phyloP scores from a whole-genome alignment of 53 echinoderm and acorn worm genomes.

The Henricia sp. region DNA sequence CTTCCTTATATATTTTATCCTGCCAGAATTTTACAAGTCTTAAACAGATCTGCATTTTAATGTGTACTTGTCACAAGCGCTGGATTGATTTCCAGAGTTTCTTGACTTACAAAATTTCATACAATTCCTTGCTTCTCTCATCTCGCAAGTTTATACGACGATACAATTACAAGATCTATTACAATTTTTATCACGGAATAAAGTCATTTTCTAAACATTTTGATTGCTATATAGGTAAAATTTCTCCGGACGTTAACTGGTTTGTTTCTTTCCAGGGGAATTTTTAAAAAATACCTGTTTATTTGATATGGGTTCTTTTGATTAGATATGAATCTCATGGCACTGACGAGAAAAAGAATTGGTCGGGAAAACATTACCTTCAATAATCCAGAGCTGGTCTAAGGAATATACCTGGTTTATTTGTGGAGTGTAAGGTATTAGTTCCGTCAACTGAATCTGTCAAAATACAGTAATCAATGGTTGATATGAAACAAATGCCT shows the following conservation, averaged over 20 bases:
- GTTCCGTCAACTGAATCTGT: constrained; percentile 23
- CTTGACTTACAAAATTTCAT: too few relatives aligned
- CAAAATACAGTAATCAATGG: not conserved
- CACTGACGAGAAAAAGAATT: not conserved
- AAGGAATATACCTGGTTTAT: constrained; percentile 1
- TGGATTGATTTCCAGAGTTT: too few relatives aligned
- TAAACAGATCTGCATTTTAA: too few relatives aligned
- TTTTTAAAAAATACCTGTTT: not conserved
- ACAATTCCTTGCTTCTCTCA: too few relatives aligned
- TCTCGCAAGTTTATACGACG: too few relatives aligned
- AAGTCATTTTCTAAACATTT: too few relatives aligned
- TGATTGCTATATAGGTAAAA: not conserved
- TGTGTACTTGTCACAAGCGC: too few relatives aligned
- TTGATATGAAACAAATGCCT: constrained; percentile 19
- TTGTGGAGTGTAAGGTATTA: not conserved
- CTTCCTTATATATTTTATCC: too few relatives aligned
- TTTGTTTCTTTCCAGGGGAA: not conserved
- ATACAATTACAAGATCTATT: too few relatives aligned
- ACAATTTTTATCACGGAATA: too few relatives aligned
- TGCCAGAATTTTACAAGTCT: too few relatives aligned
- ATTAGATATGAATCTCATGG: not conserved
- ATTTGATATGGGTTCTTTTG: constrained; percentile 40
- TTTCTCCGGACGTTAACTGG: not conserved
- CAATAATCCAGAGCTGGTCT: not conserved
- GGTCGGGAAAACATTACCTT: not conserved